Conservation (phyloP, 2,113 vertebrate species). For the Coryphaenoides rupestris region DNA sequence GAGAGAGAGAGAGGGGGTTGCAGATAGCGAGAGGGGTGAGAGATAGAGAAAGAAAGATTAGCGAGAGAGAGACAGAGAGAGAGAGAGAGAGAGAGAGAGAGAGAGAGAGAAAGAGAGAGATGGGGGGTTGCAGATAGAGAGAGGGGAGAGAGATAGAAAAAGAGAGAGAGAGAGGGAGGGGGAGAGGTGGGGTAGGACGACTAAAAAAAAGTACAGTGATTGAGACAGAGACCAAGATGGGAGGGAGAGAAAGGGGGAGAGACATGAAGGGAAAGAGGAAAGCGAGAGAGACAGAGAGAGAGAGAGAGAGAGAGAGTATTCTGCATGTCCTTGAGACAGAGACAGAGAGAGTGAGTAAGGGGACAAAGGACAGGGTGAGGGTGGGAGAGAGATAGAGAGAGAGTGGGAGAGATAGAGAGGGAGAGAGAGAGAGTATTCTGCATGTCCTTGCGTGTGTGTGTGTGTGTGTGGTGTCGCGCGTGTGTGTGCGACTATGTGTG, state of each 20-base stretch:
- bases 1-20: slow-evolving; percentile 22
- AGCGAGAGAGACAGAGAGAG: slow-evolving; percentile 12
- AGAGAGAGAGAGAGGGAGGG: too few relatives aligned
- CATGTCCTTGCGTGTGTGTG: slow-evolving; percentile 15
- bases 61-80: too few relatives aligned
- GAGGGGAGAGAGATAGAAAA: too few relatives aligned
- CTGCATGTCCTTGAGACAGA: slow-evolving; percentile 71
- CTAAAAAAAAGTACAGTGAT: too few relatives aligned
- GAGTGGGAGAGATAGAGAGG: too few relatives aligned
- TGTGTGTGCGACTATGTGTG: background rate
- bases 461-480: slow-evolving; percentile 39
- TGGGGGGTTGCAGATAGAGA: slow-evolving; percentile 51
- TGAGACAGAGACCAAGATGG: slow-evolving; percentile 15
- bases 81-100: too few relatives aligned
- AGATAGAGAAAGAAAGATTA: slow-evolving; percentile 61
- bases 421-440: slow-evolving; percentile 56
- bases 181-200: slow-evolving; percentile 20
- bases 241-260: slow-evolving; percentile 7
- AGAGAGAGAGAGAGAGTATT: slow-evolving; percentile 61
- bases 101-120: too few relatives aligned
- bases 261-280: slow-evolving; percentile 11
- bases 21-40: too few relatives aligned
- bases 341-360: too few relatives aligned
- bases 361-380: too few relatives aligned
- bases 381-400: background rate